phyloP scores from a whole-genome alignment of 1,140 invertebrate genomes.

The Diorhabda sublineata region DNA sequence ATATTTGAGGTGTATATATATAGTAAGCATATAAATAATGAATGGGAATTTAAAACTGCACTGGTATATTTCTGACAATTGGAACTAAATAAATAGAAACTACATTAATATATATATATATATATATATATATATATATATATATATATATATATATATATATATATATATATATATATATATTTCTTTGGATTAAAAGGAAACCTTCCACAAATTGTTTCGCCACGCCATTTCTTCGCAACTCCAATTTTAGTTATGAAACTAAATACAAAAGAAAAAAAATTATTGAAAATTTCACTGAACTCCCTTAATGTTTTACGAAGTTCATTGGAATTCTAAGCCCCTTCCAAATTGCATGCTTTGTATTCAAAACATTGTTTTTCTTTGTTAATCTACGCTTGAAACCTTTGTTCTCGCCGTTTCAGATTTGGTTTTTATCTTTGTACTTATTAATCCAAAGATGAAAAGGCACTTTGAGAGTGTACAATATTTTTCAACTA shows the following conservation, averaged over 20 bases:
- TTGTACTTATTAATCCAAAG: too few species aligned
- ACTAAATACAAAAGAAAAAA: not conserved
- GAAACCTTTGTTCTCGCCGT: conserved; percentile 1
- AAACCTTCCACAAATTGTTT: not conserved
- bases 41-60: too few species aligned
- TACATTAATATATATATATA: too few species aligned
- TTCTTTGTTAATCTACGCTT: not conserved
- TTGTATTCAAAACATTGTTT: not conserved
- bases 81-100: too few species aligned
- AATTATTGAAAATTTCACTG: not conserved
- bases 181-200: not conserved
- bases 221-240: not conserved
- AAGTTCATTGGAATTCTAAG: not conserved
- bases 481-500: too few species aligned
- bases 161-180: not conserved
- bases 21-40: too few species aligned
- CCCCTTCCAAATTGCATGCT: not conserved
- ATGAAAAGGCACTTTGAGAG: too few species aligned
- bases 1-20: too few species aligned
- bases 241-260: not conserved
- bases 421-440: not conserved
- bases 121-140: conserved; percentile 3
- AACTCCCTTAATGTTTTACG: not conserved
- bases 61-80: too few species aligned
- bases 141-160: conserved; percentile 3